Conservation (phyloP, 2,797 vertebrate genomes). For the Phoeniculus purpureus region DNA sequence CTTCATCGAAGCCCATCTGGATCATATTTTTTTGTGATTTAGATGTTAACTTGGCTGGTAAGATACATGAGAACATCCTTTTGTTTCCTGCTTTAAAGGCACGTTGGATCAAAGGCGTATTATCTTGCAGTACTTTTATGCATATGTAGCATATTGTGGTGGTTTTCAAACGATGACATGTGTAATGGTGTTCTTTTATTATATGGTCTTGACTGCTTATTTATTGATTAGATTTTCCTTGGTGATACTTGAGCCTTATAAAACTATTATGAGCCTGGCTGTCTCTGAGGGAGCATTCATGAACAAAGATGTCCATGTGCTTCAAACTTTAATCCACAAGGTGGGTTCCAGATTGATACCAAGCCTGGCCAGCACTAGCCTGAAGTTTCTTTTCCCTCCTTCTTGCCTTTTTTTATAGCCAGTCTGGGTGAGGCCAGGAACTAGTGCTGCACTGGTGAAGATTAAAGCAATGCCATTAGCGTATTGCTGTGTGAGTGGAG, state of each 20-base stretch:
- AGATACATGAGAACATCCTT: conserved; percentile 71
- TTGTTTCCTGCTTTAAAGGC: conserved; percentile 67
- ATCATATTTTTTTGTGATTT: conserved; percentile 73
- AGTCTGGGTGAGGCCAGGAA: neutral
- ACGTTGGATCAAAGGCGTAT: conserved; percentile 41
- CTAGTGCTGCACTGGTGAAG: neutral
- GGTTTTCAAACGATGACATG: conserved; percentile 3
- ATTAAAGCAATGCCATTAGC: conserved; percentile 10
- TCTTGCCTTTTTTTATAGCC: neutral
- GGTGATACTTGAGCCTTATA: conserved; percentile 5
- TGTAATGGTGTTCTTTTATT: conserved; percentile 8
- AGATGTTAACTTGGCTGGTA: conserved; percentile 66
- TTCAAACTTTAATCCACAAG: neutral
- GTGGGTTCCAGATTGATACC: neutral
- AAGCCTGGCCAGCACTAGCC: neutral
- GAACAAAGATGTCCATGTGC: neutral
- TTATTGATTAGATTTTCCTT: conserved; percentile 41
- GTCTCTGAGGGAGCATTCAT: neutral
- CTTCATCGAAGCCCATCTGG: conserved; percentile 70
- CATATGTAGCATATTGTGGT: neutral
- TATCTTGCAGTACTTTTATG: conserved; percentile 48
- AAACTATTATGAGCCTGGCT: neutral
- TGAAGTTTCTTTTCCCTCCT: neutral
- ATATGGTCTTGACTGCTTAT: neutral
- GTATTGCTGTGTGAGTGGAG: neutral